Base-by-base conservation (phyloP, 2,113 vertebrate genomes). In the Motacilla alba region DNA sequence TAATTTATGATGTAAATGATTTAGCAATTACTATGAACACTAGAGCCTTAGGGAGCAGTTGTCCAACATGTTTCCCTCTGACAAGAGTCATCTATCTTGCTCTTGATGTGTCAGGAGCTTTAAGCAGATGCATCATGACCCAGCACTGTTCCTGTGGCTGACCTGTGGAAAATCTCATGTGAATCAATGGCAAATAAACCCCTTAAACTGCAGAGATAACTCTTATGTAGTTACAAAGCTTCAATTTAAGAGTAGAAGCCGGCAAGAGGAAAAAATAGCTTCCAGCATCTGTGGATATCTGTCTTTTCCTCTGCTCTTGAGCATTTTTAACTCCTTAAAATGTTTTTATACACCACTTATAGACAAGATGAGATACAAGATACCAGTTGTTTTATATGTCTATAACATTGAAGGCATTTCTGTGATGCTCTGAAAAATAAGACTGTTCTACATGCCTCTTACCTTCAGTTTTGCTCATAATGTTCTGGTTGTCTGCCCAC, bases 1-100 rank as follows among this genome's bases (percentile, higher is more conserved):
- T 96, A 94, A 96, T 76, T 76, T 41, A 44, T 43, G 49, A 75
- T 93, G 86, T 92, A 96, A 94, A 96, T 94, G 90, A 97, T 91
- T 79, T 77, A 96, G 91, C 43, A 95, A 96, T 93, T 93, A 92
- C 44, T 76, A 82, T 79, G 69, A 91, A 91, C 64, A 94, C 83
- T 66, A 89, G 72, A 78, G 73, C 89, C 91, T 87, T 46, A 41
- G 74, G 82, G 83, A 97, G 62, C 89, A 60, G 89, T 95, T 97
- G 95, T 92, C 87, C 87, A 95, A 81, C 63, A 67, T 76, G 76
- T 24, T 90, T 74, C 93, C 77, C 43, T 89, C 35, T 24, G 2
- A 93, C 59, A 75, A 79, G 10, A 91, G 49, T 21, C 59, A 94
- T 74, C 49, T 83, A 62, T 83, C 77, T 95, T 97, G 35, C 37